Conservation (phyloP, 1,140 invertebrate genomes). For the Elymnias hypermnestra region DNA sequence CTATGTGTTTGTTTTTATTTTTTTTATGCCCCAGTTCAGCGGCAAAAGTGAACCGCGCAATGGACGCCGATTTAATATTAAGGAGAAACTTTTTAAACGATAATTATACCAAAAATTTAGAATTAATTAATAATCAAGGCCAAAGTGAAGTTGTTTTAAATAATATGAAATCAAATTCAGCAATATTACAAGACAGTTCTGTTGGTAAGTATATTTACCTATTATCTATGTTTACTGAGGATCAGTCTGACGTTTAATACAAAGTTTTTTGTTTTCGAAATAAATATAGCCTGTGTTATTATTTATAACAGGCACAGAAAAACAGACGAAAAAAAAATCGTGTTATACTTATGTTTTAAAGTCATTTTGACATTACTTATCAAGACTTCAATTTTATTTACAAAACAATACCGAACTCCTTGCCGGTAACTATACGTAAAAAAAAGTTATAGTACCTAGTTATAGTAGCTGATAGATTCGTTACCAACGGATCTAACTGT, state of each 20-base stretch:
- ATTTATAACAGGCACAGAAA: no score
- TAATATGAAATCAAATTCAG: neutral
- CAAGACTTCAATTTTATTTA: no score
- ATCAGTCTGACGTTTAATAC: no score
- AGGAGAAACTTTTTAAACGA: slow-evolving; percentile 24
- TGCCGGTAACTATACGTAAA: no score
- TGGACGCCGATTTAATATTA: slow-evolving; percentile 1
- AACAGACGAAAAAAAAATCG: no score
- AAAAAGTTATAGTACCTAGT: no score
- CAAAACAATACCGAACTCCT: no score
- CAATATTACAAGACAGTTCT: neutral
- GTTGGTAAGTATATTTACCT: neutral
- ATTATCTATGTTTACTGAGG: neutral
- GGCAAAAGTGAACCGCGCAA: slow-evolving; percentile 29
- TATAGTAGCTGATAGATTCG: no score
- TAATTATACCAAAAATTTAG: slow-evolving; percentile 26
- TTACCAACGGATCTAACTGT: no score
- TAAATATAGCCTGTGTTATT: neutral
- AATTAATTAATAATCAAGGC: slow-evolving; percentile 10
- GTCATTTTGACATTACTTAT: no score
- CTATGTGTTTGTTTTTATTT: slow-evolving; percentile 56
- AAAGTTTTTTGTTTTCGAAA: no score
- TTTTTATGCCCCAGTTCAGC: slow-evolving; percentile 41
- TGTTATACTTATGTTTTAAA: no score
- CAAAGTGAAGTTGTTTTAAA: slow-evolving; percentile 17